Conservation (phyloP, 2,797 vertebrate genomes). For the Mastacembelus armatus region DNA sequence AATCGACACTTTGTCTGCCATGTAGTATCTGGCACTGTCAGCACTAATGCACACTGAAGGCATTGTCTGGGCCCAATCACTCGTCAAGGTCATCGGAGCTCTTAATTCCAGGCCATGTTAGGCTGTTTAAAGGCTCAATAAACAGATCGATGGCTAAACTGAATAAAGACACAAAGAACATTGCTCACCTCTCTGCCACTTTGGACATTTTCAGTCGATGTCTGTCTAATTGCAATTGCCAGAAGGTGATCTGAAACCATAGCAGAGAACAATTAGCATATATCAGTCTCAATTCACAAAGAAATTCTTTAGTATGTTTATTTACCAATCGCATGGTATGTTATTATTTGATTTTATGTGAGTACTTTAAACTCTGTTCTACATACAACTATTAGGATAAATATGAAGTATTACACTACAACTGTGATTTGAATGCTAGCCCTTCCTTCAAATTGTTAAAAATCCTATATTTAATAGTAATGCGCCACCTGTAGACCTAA, state of each 20-base stretch:
- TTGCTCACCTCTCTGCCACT: conserved; percentile 95
- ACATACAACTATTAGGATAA: too few species aligned
- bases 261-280: conserved; percentile 61
- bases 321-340: too few species aligned
- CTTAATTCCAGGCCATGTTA: conserved; percentile 54
- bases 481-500: conserved; percentile 57
- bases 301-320: too few species aligned
- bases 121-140: conserved; percentile 70
- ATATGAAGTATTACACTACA: too few species aligned
- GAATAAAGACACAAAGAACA: conserved; percentile 68
- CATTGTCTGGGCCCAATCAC: conserved; percentile 25
- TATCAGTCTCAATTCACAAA: not conserved
- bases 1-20: conserved; percentile 28
- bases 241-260: conserved; percentile 94
- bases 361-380: too few species aligned
- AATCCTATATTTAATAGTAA: not conserved
- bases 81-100: conserved; percentile 64
- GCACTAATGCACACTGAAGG: conserved; percentile 24
- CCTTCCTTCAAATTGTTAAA: not conserved
- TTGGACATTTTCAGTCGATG: conserved; percentile 99
- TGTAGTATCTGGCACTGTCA: conserved; percentile 24
- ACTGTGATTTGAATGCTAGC: too few species aligned
- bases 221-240: conserved; percentile 96
- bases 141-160: conserved; percentile 75
- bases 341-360: too few species aligned